phyloP scores from a whole-genome alignment of 2,113 vertebrate species.

The Lasiurus borealis region DNA sequence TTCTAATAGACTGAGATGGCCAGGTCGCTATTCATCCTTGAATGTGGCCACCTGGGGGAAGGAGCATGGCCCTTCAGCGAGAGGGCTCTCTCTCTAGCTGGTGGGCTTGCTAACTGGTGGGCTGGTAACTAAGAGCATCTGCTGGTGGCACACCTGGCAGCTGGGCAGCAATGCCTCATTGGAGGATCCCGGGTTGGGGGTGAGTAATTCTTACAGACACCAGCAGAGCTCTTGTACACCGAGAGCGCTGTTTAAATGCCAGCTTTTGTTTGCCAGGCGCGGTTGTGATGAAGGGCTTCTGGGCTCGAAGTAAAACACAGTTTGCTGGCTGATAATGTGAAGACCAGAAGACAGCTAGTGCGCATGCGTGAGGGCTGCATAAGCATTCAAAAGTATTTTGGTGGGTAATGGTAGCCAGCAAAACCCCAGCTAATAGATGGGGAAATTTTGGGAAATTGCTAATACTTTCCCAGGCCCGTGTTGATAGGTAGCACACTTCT shows the following conservation, averaged over 20 bases:
- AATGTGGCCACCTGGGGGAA: not conserved
- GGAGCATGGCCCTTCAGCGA: not conserved
- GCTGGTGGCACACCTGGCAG: not conserved
- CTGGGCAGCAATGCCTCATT: not conserved
- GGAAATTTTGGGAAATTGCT: slow-evolving; percentile 57
- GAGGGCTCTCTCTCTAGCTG: not conserved
- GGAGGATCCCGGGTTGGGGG: not conserved
- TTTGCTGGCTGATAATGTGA: not conserved
- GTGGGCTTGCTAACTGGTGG: not conserved
- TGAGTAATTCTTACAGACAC: not conserved
- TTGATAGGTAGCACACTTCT: not conserved
- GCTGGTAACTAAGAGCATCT: not conserved
- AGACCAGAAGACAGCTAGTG: not conserved
- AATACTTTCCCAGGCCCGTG: not conserved
- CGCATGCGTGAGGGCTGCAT: too few relatives aligned
- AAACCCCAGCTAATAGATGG: slow-evolving; percentile 44
- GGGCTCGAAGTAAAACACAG: not conserved
- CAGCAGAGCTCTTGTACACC: not conserved
- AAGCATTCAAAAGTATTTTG: not conserved
- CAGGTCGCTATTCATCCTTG: not conserved
- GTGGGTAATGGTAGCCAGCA: not conserved
- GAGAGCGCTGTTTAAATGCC: not conserved
- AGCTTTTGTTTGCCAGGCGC: not conserved
- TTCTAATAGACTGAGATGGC: not conserved
- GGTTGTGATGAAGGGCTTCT: not conserved